Base-by-base conservation (phyloP, 2,113 vertebrate genomes). In the Eira barbara region DNA sequence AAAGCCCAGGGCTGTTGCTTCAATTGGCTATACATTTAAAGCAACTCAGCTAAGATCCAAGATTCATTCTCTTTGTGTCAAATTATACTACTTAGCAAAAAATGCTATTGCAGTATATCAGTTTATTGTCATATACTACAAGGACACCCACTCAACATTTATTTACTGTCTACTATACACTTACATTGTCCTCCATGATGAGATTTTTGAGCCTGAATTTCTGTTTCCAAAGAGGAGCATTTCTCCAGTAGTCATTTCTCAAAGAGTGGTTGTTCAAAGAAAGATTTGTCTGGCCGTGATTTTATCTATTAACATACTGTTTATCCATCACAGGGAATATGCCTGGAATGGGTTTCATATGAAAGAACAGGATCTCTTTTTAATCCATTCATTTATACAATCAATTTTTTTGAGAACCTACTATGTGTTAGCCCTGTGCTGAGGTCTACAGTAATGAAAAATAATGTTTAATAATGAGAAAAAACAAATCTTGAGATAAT, bases 1-100 rank as follows among this genome's bases (percentile, higher is more conserved):
- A 92, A 85, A 59, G 42, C 49, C 71, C 0, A 6, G 61, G 80
- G 36, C 47, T 52, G 13, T 80, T 79, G 12, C 69, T 85, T 20
- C 7, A 18, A 61, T 95, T 89, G 74, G 10, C 39, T 86, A 6
- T 76, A 23, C 23, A 34, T 87, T 81, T 89, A 27, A 67, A 93
- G 31, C 71, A 74, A 69, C 17, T 93, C 13, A 0, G 81, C 73
- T 57, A 34, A 34, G 13, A 27, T 89, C 67, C 73, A 59, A 74
- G 39, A 57, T 83, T 47, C 4, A 20, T 95, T 86, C 14, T 65
- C 21, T 73, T 57, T 82, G 52, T 0, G 3, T 31, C 61, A 55
- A 91, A 95, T 86, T 82, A 95, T 83, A 42, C 82, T 52, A 85
- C 39, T 80, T 86, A 91, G 76, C 42, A 90, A 80, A 82, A 81